Percentiles rank a stretch among this genome's conserved stretches.
phyloP scores from a whole-genome alignment of 2,113 vertebrate species.

The Ellobius talpinus region DNA sequence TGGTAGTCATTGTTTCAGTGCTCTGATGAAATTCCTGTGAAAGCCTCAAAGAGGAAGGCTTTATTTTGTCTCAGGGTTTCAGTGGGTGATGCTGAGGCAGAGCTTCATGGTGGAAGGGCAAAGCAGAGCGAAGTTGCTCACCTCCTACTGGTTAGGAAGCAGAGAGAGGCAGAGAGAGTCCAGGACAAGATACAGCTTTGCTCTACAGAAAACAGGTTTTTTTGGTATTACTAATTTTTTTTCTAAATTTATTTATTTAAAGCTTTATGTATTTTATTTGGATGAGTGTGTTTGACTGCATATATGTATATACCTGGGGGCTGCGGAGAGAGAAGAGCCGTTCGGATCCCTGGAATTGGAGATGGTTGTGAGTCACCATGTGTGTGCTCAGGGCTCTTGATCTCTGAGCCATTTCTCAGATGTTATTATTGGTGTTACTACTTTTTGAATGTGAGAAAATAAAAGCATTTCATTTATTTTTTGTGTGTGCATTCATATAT shows the following conservation, averaged over 20 bases:
- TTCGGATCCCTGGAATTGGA: not conserved
- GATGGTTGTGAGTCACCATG: not conserved
- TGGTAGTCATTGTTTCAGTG: not conserved
- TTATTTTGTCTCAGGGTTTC: not conserved
- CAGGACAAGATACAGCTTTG: not conserved
- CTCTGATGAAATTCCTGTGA: not conserved
- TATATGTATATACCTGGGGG: not conserved
- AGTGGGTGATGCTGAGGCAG: not conserved
- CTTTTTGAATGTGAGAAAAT: not conserved
- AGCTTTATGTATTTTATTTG: not conserved
- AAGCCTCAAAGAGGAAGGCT: not conserved
- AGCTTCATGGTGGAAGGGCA: not conserved
- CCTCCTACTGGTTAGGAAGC: not conserved
- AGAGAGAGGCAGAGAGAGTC: not conserved
- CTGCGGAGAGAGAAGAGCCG: not conserved
- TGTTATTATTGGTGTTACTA: not conserved
- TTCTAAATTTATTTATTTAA: not conserved
- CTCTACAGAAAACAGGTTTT: not conserved
- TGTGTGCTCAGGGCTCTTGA: not conserved
- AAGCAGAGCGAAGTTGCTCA: not conserved
- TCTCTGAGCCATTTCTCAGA: not conserved
- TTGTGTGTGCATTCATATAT: not conserved
- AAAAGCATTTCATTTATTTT: not conserved
- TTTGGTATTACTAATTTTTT: not conserved
- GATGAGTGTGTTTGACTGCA: not conserved